These are phyloP conservation scores for Bufo bufo DNA, from an alignment of 2,113 vertebrate species.

Conservation along the genomic window DNA sequence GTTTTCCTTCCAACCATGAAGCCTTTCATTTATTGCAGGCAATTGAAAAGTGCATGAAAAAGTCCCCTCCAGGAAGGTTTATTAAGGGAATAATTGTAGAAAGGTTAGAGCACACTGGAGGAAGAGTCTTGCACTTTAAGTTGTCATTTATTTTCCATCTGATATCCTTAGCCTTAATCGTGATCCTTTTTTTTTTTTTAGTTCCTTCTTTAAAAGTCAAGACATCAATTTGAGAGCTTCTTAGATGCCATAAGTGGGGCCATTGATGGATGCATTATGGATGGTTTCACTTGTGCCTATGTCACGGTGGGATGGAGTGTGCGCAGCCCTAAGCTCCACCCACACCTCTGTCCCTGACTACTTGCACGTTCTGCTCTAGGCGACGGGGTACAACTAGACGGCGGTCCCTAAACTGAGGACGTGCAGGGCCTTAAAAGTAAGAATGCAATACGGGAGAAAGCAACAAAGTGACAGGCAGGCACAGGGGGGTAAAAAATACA, in stretches of 20 bases:
- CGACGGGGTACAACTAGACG: no score
- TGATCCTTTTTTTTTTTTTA: not conserved
- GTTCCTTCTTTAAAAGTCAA: not conserved
- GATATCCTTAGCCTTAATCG: not conserved
- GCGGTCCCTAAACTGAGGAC: no score
- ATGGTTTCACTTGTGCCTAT: no score
- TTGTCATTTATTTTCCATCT: constrained; percentile 38
- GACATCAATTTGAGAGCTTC: not conserved
- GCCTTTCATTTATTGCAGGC: not conserved
- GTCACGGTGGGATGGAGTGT: no score
- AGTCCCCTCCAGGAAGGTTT: not conserved
- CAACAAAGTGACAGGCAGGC: no score
- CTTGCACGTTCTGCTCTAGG: no score
- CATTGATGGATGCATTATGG: not conserved
- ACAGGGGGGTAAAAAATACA: no score
- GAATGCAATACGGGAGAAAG: no score
- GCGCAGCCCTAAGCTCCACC: no score
- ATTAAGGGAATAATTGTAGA: not conserved
- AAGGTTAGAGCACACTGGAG: not conserved
- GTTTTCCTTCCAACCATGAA: not conserved
- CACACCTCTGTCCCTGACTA: no score
- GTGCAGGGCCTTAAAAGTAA: no score
- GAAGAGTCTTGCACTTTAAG: not conserved
- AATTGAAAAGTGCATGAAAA: not conserved
- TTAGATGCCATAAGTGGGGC: not conserved